Percentiles rank a stretch among this genome's conserved stretches.
Evolutionary conservation across 2,888 invertebrate species (phyloP).

Genomic region (Exephanes ischioxanthus): DNA sequence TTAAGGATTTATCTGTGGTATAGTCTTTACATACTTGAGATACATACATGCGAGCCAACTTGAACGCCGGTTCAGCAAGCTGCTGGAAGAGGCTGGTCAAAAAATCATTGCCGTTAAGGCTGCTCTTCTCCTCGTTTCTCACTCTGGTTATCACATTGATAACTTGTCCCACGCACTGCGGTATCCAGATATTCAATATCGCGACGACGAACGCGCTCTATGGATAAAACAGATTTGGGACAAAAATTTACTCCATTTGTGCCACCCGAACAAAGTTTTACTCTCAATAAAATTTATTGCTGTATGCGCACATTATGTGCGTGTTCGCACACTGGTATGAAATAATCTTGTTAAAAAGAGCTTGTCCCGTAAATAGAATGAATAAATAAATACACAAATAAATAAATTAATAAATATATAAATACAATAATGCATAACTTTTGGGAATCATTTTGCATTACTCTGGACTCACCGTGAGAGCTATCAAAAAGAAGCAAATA

Average conservation of each 20-base stretch:
- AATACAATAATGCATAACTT: not conserved
- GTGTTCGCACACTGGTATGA: too few relatives aligned
- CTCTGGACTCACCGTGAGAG: constrained; percentile 90
- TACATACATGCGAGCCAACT: constrained; percentile 89
- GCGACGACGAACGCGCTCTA: constrained; percentile 96
- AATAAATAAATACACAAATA: not conserved
- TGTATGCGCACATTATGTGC: too few relatives aligned
- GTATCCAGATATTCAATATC: constrained; percentile 95
- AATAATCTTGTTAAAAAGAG: too few relatives aligned
- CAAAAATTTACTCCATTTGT: not conserved
- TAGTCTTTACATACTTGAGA: constrained; percentile 88
- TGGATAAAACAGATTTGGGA: constrained; percentile 77
- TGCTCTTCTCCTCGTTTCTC: constrained; percentile 79
- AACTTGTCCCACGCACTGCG: constrained; percentile 92
- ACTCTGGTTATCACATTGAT: constrained; percentile 91
- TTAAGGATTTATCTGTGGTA: not conserved
- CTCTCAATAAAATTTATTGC: too few relatives aligned
- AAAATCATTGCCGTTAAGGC: constrained; percentile 83
- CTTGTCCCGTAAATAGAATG: not conserved
- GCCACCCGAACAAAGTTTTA: too few relatives aligned
- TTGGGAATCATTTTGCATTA: not conserved
- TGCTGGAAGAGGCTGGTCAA: constrained; percentile 86
- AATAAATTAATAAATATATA: not conserved
- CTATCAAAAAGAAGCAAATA: constrained; percentile 91
- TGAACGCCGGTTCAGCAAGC: constrained; percentile 89